phyloP scores from a whole-genome alignment of 2,113 vertebrate genomes.

The Myotis yumanensis region DNA sequence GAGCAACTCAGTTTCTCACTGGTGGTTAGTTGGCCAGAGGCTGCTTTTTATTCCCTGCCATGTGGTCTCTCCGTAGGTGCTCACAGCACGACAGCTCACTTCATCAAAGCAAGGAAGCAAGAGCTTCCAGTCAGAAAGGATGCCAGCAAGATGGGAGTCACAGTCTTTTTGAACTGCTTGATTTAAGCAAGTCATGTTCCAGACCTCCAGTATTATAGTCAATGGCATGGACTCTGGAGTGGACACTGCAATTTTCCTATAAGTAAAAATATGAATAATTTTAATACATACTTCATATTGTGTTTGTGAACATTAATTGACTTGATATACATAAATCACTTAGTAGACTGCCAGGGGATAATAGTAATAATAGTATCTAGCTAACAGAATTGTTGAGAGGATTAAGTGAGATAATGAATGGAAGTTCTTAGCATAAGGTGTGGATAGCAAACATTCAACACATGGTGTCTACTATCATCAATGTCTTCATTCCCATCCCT shows the following conservation, averaged over 20 bases:
- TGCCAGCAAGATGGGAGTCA: not conserved
- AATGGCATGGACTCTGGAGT: not conserved
- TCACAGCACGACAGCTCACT: not conserved
- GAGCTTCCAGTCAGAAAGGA: not conserved
- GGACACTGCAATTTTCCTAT: not conserved
- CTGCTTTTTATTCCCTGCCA: not conserved
- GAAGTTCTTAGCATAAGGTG: not conserved
- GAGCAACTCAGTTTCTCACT: not conserved
- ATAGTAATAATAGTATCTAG: not conserved
- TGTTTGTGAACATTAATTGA: slow-evolving; percentile 9
- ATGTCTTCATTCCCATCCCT: not conserved
- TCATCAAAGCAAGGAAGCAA: not conserved
- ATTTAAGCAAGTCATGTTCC: not conserved
- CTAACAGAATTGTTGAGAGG: not conserved
- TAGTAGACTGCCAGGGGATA: not conserved
- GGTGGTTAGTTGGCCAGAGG: not conserved
- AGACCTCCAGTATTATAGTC: not conserved
- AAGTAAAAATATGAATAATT: not conserved
- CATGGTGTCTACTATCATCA: not conserved
- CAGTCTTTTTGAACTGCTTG: not conserved
- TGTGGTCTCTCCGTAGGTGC: not conserved
- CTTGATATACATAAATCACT: not conserved
- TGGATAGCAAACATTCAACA: not conserved
- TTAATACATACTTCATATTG: not conserved
- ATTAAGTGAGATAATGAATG: not conserved